Percentiles rank a stretch among this genome's conserved stretches.
Conservation (phyloP, 1,140 invertebrate species). For the Drosophila santomea region DNA sequence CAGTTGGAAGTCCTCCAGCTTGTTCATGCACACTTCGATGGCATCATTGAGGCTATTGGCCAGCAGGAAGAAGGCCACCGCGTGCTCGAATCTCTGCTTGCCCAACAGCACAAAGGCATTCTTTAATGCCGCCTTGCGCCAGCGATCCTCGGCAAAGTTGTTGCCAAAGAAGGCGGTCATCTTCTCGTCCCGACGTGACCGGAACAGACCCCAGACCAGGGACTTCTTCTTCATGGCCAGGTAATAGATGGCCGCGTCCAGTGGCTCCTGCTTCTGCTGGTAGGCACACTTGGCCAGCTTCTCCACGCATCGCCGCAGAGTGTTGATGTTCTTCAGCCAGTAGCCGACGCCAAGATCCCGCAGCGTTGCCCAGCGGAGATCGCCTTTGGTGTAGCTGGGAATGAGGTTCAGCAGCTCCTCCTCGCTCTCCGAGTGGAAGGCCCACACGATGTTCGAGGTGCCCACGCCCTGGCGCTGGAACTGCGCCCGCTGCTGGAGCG, state of each 20-base stretch:
- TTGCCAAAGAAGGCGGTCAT: constrained; percentile 98
- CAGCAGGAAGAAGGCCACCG: constrained; percentile 97
- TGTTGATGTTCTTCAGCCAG: constrained; percentile 96
- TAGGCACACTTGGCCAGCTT: constrained; percentile 97
- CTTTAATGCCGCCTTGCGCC: constrained; percentile 98
- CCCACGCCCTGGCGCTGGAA: constrained; percentile 96
- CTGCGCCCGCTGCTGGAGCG: constrained; percentile 93
- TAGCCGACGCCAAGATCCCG: constrained; percentile 97
- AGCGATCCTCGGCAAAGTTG: constrained; percentile 96
- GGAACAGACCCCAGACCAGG: constrained; percentile 97
- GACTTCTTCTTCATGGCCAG: constrained; percentile 99
- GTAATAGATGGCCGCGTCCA: constrained; percentile 99
- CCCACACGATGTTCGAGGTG: constrained; percentile 98
- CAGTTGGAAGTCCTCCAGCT: constrained; percentile 97
- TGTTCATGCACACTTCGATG: constrained; percentile 94
- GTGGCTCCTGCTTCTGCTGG: constrained; percentile 95
- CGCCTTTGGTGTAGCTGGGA: constrained; percentile 93
- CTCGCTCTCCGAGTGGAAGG: constrained; percentile 99
- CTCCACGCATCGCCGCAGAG: constrained; percentile 95
- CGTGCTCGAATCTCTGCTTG: constrained; percentile 97
- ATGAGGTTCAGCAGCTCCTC: constrained; percentile 96
- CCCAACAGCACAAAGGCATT: constrained; percentile 98
- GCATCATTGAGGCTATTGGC: constrained; percentile 97
- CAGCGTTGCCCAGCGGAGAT: constrained; percentile 95
- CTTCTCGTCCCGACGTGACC: constrained; percentile 93